phyloP scores from a whole-genome alignment of 2,888 invertebrate species.

The Cotesia congregata region DNA sequence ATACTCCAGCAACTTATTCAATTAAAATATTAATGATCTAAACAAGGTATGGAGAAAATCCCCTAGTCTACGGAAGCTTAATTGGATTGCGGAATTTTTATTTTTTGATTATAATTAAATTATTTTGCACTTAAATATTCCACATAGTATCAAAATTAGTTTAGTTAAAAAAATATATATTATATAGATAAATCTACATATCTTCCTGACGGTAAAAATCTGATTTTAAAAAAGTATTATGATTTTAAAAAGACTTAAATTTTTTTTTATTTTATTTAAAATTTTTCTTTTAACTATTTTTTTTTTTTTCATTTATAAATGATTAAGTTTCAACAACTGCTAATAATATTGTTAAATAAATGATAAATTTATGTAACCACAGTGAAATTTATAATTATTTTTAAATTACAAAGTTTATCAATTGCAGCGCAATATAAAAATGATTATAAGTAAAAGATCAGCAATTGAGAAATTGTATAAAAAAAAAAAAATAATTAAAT shows the following conservation, averaged over 20 bases:
- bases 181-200: not conserved
- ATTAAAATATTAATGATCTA: not conserved
- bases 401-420: not conserved
- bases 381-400: not conserved
- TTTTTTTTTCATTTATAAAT: not conserved
- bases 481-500: conserved; percentile 1
- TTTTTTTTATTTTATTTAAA: not conserved
- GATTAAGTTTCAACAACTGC: not conserved
- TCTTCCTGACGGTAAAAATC: not conserved
- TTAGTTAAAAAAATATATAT: not conserved
- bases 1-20: not conserved
- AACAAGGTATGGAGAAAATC: conserved; percentile 49
- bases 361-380: not conserved
- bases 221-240: not conserved
- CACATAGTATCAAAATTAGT: not conserved
- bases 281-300: not conserved
- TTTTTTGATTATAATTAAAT: not conserved
- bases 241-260: not conserved
- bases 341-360: not conserved
- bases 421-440: not conserved
- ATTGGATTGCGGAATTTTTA: conserved; percentile 4
- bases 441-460: not conserved
- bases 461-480: not conserved
- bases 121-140: not conserved
- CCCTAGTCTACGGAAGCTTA: not conserved